Percentiles rank a stretch among this genome's conserved stretches.
phyloP scores from a whole-genome alignment of 2,888 invertebrate genomes.

The Heteropelma amictum region DNA sequence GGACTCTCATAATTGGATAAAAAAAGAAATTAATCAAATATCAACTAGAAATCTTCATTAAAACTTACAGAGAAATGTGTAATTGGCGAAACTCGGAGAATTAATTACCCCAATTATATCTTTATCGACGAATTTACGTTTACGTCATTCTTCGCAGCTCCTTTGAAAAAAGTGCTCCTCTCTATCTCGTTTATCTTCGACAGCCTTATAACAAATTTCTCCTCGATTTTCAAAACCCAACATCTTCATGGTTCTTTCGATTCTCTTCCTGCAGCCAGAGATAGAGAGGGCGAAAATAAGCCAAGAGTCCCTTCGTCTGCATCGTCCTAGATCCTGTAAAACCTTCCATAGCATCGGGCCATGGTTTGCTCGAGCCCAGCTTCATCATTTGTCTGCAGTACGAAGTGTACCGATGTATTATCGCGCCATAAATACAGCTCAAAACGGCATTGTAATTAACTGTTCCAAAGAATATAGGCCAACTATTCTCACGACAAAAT shows the following conservation, averaged over 20 bases:
- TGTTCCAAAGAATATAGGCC: neutral
- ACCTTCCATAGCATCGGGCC: slow-evolving; percentile 78
- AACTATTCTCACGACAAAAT: neutral
- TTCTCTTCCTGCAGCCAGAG: slow-evolving; percentile 50
- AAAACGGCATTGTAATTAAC: no score
- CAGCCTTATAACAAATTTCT: neutral
- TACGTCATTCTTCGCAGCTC: no score
- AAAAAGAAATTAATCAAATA: no score
- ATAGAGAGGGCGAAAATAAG: slow-evolving; percentile 55
- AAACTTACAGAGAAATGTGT: no score
- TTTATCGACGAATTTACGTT: neutral
- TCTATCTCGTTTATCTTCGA: no score
- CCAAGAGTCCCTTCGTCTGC: slow-evolving; percentile 52
- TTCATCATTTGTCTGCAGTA: slow-evolving; percentile 53
- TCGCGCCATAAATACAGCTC: neutral
- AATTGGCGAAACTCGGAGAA: no score
- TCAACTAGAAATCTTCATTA: no score
- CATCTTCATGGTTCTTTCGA: slow-evolving; percentile 39
- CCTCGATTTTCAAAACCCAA: slow-evolving; percentile 40
- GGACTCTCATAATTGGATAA: no score
- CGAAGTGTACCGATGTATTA: neutral
- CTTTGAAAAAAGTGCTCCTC: no score
- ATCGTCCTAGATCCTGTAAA: slow-evolving; percentile 78
- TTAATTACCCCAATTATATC: neutral
- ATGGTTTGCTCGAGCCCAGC: slow-evolving; percentile 63